These are phyloP conservation scores for Alligator sinensis DNA, from an alignment of 2,113 vertebrate species.

Conservation along the genomic window DNA sequence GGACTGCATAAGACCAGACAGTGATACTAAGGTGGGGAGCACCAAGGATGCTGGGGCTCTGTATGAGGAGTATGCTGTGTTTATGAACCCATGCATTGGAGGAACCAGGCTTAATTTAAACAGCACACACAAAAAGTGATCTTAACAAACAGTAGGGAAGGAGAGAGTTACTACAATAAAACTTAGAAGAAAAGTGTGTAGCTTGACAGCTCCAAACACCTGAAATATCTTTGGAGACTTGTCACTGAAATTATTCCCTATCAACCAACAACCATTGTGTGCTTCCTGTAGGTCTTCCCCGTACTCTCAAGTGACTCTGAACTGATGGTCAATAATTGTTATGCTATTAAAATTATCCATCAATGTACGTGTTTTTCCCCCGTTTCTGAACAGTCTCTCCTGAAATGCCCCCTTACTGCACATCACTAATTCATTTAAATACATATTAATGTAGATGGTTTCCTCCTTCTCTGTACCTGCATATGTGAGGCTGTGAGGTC, in stretches of 20 bases:
- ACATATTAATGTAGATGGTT: neutral
- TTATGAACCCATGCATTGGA: too few species aligned
- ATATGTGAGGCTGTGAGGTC: neutral
- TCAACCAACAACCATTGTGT: neutral
- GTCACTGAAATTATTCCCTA: neutral
- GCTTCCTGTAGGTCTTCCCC: neutral
- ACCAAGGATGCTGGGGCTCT: too few species aligned
- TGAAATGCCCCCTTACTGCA: neutral
- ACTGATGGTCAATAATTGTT: neutral
- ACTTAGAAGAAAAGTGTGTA: neutral
- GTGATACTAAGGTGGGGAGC: neutral
- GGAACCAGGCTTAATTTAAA: neutral
- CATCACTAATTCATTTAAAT: neutral
- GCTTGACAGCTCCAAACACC: neutral
- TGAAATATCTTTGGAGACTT: neutral
- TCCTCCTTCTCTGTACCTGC: neutral
- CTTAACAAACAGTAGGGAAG: neutral
- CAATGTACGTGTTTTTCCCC: neutral
- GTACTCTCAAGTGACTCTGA: neutral
- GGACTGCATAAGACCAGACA: neutral
- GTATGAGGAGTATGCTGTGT: too few species aligned
- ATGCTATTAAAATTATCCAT: neutral
- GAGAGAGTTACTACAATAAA: neutral
- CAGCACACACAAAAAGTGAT: neutral
- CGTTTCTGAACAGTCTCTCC: neutral